A percentile compares a stretch with the other conserved stretches of the same genome.
phyloP scores from a whole-genome alignment of 2,888 invertebrate genomes.

The Thymelicus acteon region DNA sequence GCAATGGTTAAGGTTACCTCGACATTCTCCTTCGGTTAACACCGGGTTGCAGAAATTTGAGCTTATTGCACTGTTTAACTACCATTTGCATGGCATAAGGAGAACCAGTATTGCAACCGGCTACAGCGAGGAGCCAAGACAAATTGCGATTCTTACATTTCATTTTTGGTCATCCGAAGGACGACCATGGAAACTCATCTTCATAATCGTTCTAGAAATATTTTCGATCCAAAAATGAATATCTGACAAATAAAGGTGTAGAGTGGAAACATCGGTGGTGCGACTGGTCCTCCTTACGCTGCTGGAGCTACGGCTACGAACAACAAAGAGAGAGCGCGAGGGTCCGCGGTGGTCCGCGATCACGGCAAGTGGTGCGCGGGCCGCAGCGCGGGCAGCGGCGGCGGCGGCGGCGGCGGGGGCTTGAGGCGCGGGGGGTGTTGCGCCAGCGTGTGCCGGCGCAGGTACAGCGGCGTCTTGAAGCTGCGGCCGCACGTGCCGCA shows the following conservation, averaged over 20 bases:
- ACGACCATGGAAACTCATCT: not conserved
- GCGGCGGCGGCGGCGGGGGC: conserved; percentile 63
- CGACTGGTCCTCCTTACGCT: conserved; percentile 16
- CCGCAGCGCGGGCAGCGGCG: conserved; percentile 57
- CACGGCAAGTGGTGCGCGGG: conserved; percentile 58
- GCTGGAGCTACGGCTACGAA: conserved; percentile 14
- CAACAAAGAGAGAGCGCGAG: conserved; percentile 35
- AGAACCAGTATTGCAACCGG: conserved; percentile 34
- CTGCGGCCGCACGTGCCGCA: conserved; percentile 89
- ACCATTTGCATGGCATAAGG: conserved; percentile 38
- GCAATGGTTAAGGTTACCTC: conserved; percentile 29
- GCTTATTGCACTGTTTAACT: conserved; percentile 37
- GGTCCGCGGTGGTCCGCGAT: conserved; percentile 43
- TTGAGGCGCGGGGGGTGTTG: conserved; percentile 82
- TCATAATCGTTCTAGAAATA: not conserved
- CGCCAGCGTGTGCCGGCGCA: conserved; percentile 90
- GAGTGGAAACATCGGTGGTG: not conserved
- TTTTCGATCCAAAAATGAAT: not conserved
- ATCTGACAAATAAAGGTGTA: not conserved
- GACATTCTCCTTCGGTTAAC: conserved; percentile 19
- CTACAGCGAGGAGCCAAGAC: not conserved
- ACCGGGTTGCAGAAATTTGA: conserved; percentile 35
- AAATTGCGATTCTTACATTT: not conserved
- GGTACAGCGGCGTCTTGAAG: conserved; percentile 91
- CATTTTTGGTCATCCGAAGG: not conserved